phyloP scores from a whole-genome alignment of 2,888 invertebrate genomes.

The Drosophila bunnanda region DNA sequence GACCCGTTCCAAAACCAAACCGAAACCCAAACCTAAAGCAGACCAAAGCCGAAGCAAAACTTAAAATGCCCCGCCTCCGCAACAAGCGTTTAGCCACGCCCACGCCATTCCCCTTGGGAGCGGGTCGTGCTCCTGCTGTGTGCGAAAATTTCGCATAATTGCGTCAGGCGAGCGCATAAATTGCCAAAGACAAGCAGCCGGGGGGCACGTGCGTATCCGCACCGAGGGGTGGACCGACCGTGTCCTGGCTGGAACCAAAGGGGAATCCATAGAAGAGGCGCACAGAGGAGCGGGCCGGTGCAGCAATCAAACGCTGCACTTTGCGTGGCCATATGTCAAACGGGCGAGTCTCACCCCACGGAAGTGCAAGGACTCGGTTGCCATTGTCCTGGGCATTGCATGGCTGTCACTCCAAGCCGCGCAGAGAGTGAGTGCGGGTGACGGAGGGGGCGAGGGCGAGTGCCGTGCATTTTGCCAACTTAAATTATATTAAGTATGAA shows the following conservation, averaged over 20 bases:
- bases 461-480: constrained; percentile 66
- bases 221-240: constrained; percentile 9
- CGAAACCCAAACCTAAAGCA: constrained; percentile 30
- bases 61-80: constrained; percentile 62
- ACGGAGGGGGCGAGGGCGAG: constrained; percentile 1
- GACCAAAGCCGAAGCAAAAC: constrained; percentile 53
- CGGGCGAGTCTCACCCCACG: constrained; percentile 25
- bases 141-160: constrained; percentile 80
- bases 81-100: constrained; percentile 70
- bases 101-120: constrained; percentile 23
- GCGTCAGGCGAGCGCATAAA: constrained; percentile 80
- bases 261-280: constrained; percentile 31
- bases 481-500: constrained; percentile 80
- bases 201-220: constrained; percentile 59
- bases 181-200: constrained; percentile 78
- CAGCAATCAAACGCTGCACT: constrained; percentile 71
- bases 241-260: constrained; percentile 8
- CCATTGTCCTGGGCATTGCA: constrained; percentile 61
- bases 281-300: constrained; percentile 12
- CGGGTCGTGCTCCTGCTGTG: constrained; percentile 50
- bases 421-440: neutral
- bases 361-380: constrained; percentile 21
- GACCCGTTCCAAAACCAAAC: constrained; percentile 35
- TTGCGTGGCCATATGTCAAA: constrained; percentile 72
- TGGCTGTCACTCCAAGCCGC: constrained; percentile 63